Conservation (phyloP, 2,113 vertebrate genomes). For the Syngnathus typhle region DNA sequence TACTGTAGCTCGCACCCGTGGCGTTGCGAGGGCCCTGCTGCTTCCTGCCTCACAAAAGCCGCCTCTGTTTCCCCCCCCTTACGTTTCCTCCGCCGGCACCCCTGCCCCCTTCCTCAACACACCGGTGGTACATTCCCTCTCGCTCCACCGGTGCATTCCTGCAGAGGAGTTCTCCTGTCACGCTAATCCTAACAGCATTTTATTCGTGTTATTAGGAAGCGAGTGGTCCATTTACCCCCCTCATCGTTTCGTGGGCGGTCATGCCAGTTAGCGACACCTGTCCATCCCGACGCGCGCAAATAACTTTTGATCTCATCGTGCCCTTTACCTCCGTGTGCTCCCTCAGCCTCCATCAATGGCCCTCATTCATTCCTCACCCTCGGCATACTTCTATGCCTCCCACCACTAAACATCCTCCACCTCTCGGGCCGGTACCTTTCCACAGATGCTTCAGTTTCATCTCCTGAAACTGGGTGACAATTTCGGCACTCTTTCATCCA, state of each 20-base stretch:
- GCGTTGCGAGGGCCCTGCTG: constrained; percentile 48
- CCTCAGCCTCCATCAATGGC: constrained; percentile 58
- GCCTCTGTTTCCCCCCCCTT: constrained; percentile 61
- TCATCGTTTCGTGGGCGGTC: constrained; percentile 24
- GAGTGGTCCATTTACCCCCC: too few relatives aligned
- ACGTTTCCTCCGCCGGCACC: constrained; percentile 56
- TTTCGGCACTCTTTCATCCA: neutral
- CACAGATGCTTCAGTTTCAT: neutral
- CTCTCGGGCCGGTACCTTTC: neutral
- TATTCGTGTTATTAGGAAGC: too few relatives aligned
- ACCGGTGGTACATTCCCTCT: constrained; percentile 72
- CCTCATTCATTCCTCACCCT: constrained; percentile 55
- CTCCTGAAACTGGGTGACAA: neutral
- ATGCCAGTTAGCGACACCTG: constrained; percentile 39
- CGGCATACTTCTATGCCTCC: neutral
- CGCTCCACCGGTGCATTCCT: constrained; percentile 61
- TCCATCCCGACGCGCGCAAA: constrained; percentile 49
- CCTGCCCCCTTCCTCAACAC: constrained; percentile 71
- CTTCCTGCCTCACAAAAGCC: constrained; percentile 69
- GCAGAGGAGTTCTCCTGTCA: constrained; percentile 48
- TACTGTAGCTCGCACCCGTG: constrained; percentile 22
- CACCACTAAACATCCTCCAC: constrained; percentile 24
- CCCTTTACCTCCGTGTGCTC: constrained; percentile 39
- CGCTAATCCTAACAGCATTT: too few relatives aligned
- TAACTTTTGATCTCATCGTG: constrained; percentile 54